Base-by-base conservation (phyloP, 2,888 invertebrate species). In the Vanessa cardui region DNA sequence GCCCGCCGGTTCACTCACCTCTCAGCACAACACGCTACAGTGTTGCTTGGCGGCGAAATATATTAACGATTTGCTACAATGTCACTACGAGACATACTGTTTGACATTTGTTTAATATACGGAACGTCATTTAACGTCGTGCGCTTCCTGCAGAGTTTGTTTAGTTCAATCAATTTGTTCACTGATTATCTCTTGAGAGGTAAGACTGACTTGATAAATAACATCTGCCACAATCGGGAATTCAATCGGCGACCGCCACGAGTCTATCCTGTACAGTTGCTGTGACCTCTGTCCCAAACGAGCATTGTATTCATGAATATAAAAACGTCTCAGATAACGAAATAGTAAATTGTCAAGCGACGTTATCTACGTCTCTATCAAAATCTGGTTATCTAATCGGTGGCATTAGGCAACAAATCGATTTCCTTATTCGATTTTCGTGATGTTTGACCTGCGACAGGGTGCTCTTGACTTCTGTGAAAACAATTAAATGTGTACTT, bases 1-100 rank as follows among this genome's bases (percentile, higher is more conserved):
- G 18, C 46, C 7, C 56, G 33, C 39, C 39, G 56, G 56, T 56
- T 52, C 56, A 56, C 33, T 39, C 56, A 56, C 33, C 56, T 26
- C 52, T 16, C 56, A 2, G 47, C 18, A 18, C 39, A 39, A 39
- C 52, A 15, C 39, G 56, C 9, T 18, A 39, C 56, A 39, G 18
- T 56, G 56, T 56, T 39, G 52, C 49, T 39, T 39, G 39, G 39
- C 20, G 50, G 21, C 50, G 50, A 18, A 26, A 15, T 50, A 21
- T 50, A 21, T 21, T 50, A 50, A 50, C 50, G 8, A 18, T 21
- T 20, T 9, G 50, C 50, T 21, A 50, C 54, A 54, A 26, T 54
- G 54, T 31, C 54, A 54, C 31, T 54, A n/a, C 8, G 15, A n/a
- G 3, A 9, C 12, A 39, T 21, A 26, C 16, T 26, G 16, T 50